A percentile compares a stretch with the other conserved stretches of the same genome.
Evolutionary conservation across 64 coral and sea anemone genomes (phyloP).

Genomic region (Hydrozoanthus tunicans): DNA sequence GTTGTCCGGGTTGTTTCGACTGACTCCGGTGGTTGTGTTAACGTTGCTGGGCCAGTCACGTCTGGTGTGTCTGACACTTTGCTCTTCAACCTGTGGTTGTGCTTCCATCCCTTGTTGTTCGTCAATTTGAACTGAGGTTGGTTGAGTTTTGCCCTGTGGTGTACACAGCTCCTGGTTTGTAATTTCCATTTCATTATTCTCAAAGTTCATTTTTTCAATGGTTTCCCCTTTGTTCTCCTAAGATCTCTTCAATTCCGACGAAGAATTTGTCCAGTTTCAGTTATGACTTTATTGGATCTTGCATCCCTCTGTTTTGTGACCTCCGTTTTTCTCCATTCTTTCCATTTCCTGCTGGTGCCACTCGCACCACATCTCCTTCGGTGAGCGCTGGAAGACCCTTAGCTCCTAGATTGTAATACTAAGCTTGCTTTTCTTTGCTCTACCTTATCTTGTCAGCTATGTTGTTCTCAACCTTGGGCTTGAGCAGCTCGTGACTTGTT

Average conservation of each 20-base stretch:
- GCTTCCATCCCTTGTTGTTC: not conserved
- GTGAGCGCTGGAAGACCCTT: not conserved
- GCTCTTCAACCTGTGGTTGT: not conserved
- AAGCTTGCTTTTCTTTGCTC: not conserved
- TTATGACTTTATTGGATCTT: not conserved
- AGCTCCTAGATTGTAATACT: not conserved
- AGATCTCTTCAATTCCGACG: not conserved
- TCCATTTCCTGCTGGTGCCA: not conserved
- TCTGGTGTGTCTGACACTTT: not conserved
- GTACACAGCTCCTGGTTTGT: no score
- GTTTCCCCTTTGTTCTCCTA: not conserved
- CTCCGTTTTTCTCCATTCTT: not conserved
- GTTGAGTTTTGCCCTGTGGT: not conserved
- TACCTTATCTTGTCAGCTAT: not conserved
- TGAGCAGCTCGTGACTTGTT: not conserved
- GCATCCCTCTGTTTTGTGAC: not conserved
- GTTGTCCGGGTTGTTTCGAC: not conserved
- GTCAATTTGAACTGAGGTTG: not conserved
- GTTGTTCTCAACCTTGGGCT: not conserved
- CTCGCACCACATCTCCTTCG: not conserved
- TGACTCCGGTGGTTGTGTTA: not conserved
- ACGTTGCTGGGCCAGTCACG: not conserved
- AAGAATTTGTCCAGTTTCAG: not conserved
- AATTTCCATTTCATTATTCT: no score
- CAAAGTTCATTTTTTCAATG: not conserved